Conservation (phyloP, 1,140 invertebrate species). For the Augochlora pura region DNA sequence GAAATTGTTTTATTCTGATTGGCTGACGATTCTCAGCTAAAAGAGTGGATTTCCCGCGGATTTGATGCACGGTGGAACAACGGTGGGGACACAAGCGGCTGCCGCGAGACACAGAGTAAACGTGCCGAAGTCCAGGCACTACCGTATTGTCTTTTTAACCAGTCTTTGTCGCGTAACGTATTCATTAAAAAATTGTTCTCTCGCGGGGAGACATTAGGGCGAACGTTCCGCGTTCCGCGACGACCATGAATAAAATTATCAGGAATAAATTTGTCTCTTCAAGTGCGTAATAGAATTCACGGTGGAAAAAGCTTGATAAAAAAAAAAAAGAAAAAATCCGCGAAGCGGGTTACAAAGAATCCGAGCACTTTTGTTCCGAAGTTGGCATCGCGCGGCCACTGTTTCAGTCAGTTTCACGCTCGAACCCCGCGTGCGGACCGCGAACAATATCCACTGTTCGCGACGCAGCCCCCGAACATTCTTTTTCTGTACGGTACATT, state of each 20-base stretch:
- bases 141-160: no score
- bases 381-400: neutral
- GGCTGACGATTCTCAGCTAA: no score
- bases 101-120: no score
- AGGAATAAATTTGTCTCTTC: neutral
- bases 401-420: slow-evolving; percentile 5
- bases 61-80: no score
- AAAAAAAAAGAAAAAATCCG: no score
- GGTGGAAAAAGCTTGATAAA: neutral
- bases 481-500: neutral
- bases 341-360: neutral
- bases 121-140: no score
- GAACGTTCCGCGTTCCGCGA: no score
- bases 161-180: no score
- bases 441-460: neutral
- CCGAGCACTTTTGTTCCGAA: neutral
- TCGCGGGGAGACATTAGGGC: neutral
- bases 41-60: no score
- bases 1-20: no score
- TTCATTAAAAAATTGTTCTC: no score
- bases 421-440: neutral
- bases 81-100: no score
- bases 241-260: neutral
- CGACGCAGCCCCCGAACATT: neutral
- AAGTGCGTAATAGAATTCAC: neutral